Base-by-base conservation (phyloP, 2,113 vertebrate species). In the Tor tambroides region DNA sequence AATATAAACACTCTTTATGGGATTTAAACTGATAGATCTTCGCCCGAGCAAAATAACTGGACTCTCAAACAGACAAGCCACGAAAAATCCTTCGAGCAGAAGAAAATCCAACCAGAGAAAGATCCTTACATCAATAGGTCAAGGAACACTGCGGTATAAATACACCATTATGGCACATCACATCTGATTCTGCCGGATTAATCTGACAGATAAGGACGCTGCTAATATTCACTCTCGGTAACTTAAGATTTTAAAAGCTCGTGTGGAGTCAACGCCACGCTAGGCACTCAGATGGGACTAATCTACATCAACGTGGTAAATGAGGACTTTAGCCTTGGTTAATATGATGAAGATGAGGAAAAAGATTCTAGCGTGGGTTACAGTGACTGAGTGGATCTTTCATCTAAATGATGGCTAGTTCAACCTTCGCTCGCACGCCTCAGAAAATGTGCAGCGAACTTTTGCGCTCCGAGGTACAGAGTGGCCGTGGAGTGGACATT, bases 401-500 rank as follows among this genome's bases (percentile, higher is more conserved):
- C 56, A 84, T 89, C 75, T 89, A 43, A 49, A 49, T 76, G 88
- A 87, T 81, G 67, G 77, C 32, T 38, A 38, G 69, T 77, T 71
- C 77, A 46, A 19, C 17, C 77, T 77, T 59, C 49, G 10, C 74
- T 78, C 41, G 9, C 65, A 74, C 67, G 63, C 76, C 80, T 80
- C 17, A 28, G 43, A 77, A 65, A 38, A 85, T 54, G 43, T 78
- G 43, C 51, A 5, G 23, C 14, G 23, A 74, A 75, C 43, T 80
- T 51, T 56, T 76, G 72, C 30, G n/a, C 35, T 88, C 51, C 19
- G 30, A 76, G 51, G 67, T 59, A 79, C 54, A 89, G 23, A 84
- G 32, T 35, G 43, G 63, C 43, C n/a, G 61, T 19, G 38, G 63
- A 87, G 88, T 85, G 56, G 83, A 89, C 90, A 89, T 69, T 63